Conservation (phyloP, 1,140 invertebrate genomes). For the Calephelis nemesis region DNA sequence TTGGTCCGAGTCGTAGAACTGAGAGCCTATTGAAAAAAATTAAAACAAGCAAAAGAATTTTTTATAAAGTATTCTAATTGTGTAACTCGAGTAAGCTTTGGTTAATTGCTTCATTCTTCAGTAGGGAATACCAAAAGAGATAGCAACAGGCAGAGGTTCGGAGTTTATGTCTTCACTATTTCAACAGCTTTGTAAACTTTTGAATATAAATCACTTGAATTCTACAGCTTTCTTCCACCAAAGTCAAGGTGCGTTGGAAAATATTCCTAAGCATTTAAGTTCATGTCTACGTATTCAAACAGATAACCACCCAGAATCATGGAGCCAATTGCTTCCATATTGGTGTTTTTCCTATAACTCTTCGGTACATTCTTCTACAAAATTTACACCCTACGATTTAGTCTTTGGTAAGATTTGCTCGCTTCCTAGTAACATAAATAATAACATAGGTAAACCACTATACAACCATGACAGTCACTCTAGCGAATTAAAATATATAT, state of each 20-base stretch:
- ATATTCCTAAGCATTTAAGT: constrained; percentile 34
- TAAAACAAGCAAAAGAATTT: too few species aligned
- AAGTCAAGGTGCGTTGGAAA: constrained; percentile 28
- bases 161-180: constrained; percentile 18
- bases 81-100: too few species aligned
- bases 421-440: constrained; percentile 1
- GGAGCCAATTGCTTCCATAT: constrained; percentile 29
- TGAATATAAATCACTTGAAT: constrained; percentile 29
- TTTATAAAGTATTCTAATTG: too few species aligned
- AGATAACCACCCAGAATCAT: constrained; percentile 26
- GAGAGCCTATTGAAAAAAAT: too few species aligned
- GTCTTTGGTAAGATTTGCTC: constrained; percentile 10
- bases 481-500: not conserved
- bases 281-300: constrained; percentile 33
- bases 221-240: constrained; percentile 38
- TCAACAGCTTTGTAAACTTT: constrained; percentile 33
- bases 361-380: constrained; percentile 18
- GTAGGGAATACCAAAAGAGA: constrained; percentile 22
- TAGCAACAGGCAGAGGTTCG: constrained; percentile 14
- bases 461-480: not conserved
- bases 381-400: constrained; percentile 11
- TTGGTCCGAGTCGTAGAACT: too few species aligned
- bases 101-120: constrained; percentile 10
- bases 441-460: not conserved
- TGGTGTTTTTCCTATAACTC: constrained; percentile 21